phyloP scores from a whole-genome alignment of 2,888 invertebrate genomes.

The Tipula lateralis region DNA sequence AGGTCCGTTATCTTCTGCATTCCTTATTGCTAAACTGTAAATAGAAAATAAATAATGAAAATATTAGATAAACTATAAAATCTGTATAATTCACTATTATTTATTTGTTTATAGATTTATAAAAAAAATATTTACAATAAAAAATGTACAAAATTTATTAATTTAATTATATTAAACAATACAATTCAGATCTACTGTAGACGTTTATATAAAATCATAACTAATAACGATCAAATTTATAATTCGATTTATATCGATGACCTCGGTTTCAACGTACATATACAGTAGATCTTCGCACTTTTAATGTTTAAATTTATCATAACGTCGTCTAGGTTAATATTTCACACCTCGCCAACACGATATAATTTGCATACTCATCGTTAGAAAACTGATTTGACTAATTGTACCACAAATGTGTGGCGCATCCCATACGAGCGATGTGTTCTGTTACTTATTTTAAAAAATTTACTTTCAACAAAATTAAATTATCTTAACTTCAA shows the following conservation, averaged over 20 bases:
- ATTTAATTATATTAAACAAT: background rate
- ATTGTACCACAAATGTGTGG: background rate
- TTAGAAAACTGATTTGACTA: background rate
- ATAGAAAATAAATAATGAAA: slow-evolving; percentile 32
- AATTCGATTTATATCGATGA: no score
- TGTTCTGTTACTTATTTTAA: background rate
- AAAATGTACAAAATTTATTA: background rate
- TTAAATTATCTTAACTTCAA: background rate
- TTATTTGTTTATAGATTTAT: background rate
- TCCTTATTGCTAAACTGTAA: slow-evolving; percentile 66
- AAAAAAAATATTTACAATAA: background rate
- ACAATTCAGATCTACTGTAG: background rate
- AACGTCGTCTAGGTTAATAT: no score
- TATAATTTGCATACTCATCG: background rate
- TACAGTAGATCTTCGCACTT: no score
- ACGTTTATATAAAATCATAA: background rate
- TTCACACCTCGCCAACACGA: background rate
- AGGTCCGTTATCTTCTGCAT: slow-evolving; percentile 65
- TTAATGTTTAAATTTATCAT: no score
- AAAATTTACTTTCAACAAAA: background rate
- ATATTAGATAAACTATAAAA: background rate
- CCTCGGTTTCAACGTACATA: no score
- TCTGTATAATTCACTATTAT: background rate
- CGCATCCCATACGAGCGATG: background rate
- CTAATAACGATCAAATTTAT: background rate